Evolutionary conservation across 1,140 invertebrate species (phyloP).

Genomic region (Drosophila nikananu): DNA sequence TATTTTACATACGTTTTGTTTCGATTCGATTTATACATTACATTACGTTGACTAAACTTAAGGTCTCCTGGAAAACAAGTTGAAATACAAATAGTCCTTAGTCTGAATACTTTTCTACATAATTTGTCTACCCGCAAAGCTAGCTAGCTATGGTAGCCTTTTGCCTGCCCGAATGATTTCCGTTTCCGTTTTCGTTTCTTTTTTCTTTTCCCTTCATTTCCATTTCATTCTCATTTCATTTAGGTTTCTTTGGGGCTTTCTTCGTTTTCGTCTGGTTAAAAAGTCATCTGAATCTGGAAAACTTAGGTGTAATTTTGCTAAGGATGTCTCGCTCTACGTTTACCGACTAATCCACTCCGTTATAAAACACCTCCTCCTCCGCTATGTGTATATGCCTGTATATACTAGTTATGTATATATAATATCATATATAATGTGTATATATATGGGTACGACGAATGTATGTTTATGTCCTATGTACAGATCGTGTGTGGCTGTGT

Average conservation of each 20-base stretch:
- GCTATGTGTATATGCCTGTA: slow-evolving; percentile 42
- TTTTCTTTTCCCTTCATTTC: not conserved
- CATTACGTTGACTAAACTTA: slow-evolving; percentile 61
- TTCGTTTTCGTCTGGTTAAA: slow-evolving; percentile 59
- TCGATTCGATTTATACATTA: slow-evolving; percentile 44
- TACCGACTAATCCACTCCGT: slow-evolving; percentile 60
- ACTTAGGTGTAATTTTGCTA: slow-evolving; percentile 80
- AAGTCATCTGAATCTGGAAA: slow-evolving; percentile 81
- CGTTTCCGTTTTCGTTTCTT: not conserved
- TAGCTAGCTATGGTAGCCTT: slow-evolving; percentile 13
- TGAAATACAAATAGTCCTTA: slow-evolving; percentile 59
- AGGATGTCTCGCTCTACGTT: slow-evolving; percentile 47
- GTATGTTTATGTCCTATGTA: slow-evolving; percentile 54
- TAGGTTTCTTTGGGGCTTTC: slow-evolving; percentile 1
- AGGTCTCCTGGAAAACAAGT: slow-evolving; percentile 67
- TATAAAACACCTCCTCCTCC: slow-evolving; percentile 48
- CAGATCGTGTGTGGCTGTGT: slow-evolving; percentile 50
- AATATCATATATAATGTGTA: slow-evolving; percentile 39
- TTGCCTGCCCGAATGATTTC: slow-evolving; percentile 18
- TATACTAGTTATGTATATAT: slow-evolving; percentile 24
- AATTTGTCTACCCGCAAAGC: slow-evolving; percentile 33
- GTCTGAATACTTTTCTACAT: slow-evolving; percentile 34
- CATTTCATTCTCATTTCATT: no score
- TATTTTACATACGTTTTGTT: slow-evolving; percentile 79
- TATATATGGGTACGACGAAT: slow-evolving; percentile 36